phyloP scores from a whole-genome alignment of 2,888 invertebrate species.

The Eupelmus urozonus region DNA sequence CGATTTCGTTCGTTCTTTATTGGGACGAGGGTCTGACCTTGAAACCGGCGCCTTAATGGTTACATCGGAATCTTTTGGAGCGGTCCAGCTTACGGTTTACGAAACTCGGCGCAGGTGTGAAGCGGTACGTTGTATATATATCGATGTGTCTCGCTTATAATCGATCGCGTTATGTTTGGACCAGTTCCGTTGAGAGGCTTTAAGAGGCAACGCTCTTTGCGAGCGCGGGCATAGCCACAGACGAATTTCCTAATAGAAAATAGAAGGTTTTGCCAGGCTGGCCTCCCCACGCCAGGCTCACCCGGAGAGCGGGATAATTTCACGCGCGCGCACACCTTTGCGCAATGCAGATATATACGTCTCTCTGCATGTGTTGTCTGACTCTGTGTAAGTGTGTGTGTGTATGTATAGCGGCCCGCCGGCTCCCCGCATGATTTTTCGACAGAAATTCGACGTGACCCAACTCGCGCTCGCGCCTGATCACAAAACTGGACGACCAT shows the following conservation, averaged over 20 bases:
- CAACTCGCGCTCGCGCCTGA: not conserved
- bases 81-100: not conserved
- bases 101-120: too few relatives aligned
- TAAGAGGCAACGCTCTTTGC: not conserved
- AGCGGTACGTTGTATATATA: not conserved
- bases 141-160: not conserved
- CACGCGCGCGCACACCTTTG: conserved; percentile 12
- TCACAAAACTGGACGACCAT: conserved; percentile 46
- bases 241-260: conserved; percentile 45
- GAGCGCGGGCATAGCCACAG: not conserved
- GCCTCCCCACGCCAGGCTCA: too few relatives aligned
- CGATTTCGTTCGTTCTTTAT: conserved; percentile 4
- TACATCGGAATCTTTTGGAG: conserved; percentile 1
- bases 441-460: conserved; percentile 33
- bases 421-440: conserved; percentile 37
- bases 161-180: conserved; percentile 13
- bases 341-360: conserved; percentile 21
- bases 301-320: conserved; percentile 25
- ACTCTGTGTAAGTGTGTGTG: not conserved
- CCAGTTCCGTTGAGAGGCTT: not conserved
- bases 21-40: conserved; percentile 14
- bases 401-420: not conserved
- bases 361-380: not conserved
- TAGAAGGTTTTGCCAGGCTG: conserved; percentile 17
- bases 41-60: not conserved